Conservation (phyloP, 2,113 vertebrate genomes). For the Cairina moschata region DNA sequence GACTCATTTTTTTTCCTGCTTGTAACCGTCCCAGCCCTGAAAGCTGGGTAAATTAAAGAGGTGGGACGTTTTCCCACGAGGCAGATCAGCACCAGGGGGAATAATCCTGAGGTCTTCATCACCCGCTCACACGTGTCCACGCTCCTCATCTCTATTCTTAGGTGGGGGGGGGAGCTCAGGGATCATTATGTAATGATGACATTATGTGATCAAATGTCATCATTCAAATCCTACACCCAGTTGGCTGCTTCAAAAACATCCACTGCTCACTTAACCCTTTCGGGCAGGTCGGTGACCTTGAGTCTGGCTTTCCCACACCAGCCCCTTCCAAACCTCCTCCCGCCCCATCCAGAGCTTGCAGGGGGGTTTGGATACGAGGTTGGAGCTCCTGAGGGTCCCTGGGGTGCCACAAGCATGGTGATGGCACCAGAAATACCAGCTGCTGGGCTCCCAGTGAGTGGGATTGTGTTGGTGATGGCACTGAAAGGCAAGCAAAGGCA, state of each 20-base stretch:
- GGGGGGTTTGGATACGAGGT: neutral
- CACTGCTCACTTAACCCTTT: neutral
- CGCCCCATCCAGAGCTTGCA: neutral
- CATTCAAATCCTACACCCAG: neutral
- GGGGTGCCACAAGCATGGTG: constrained; percentile 15
- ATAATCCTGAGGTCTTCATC: neutral
- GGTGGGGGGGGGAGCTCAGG: neutral
- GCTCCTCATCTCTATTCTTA: constrained; percentile 21
- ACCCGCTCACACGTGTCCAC: neutral
- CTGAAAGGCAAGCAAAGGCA: neutral
- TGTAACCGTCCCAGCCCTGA: neutral
- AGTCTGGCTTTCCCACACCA: neutral
- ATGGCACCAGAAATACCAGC: neutral
- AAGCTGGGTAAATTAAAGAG: neutral
- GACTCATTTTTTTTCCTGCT: neutral
- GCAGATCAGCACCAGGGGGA: neutral
- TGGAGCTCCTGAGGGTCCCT: constrained; percentile 17
- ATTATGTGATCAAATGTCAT: neutral
- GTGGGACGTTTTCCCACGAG: neutral
- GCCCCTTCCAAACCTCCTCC: neutral
- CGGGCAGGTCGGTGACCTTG: neutral
- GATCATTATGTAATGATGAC: constrained; percentile 20
- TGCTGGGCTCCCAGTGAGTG: neutral
- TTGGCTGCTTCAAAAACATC: neutral
- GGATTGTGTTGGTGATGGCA: neutral